Conservation (phyloP, 2,797 vertebrate genomes). For the Kryptolebias ocellatus region DNA sequence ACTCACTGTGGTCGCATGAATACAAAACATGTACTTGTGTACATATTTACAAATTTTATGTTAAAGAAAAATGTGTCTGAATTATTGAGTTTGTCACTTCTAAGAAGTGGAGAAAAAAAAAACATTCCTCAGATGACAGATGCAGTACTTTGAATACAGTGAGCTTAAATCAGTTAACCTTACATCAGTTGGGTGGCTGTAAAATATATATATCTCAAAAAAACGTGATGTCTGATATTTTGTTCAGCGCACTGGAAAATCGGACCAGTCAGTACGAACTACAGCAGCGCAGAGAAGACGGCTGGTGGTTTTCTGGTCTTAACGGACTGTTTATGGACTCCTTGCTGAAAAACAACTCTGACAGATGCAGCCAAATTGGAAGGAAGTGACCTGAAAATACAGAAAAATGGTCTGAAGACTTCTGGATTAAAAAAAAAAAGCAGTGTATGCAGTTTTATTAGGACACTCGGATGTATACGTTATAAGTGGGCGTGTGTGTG, state of each 20-base stretch:
- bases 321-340: conserved; percentile 66
- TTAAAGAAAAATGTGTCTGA: conserved; percentile 44
- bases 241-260: conserved; percentile 41
- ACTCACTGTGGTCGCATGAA: conserved; percentile 62
- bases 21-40: conserved; percentile 67
- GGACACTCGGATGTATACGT: conserved; percentile 74
- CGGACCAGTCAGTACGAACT: conserved; percentile 51
- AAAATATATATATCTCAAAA: conserved; percentile 24
- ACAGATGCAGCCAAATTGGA: conserved; percentile 61
- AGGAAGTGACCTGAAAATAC: conserved; percentile 40
- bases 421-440: conserved; percentile 29
- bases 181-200: conserved; percentile 27
- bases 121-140: conserved; percentile 71
- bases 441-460: conserved; percentile 69
- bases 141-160: conserved; percentile 40
- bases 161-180: conserved; percentile 40
- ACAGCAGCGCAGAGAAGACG: conserved; percentile 33
- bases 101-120: conserved; percentile 70
- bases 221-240: conserved; percentile 29
- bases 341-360: conserved; percentile 54
- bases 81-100: conserved; percentile 66
- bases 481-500: conserved; percentile 57
- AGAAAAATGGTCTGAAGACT: conserved; percentile 35
- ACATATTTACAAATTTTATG: conserved; percentile 59
- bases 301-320: conserved; percentile 41